phyloP scores from a whole-genome alignment of 2,888 invertebrate species.

The Drosophila austrosaltans region DNA sequence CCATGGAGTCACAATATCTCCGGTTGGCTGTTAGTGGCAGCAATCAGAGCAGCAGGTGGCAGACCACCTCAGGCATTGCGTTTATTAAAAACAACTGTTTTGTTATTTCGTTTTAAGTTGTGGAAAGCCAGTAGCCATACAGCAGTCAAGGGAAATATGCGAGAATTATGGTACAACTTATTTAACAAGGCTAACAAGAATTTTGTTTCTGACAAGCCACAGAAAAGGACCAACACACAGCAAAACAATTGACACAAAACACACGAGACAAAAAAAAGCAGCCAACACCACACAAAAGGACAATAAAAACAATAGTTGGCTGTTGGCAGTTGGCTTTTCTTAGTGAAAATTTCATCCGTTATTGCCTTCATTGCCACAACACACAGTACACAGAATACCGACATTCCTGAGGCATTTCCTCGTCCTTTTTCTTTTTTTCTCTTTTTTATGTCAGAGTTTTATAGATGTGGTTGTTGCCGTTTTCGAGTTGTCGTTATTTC shows the following conservation, averaged over 20 bases:
- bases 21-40: background rate
- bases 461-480: constrained; percentile 52
- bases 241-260: constrained; percentile 8
- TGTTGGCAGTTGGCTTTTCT: constrained; percentile 59
- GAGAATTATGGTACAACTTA: constrained; percentile 48
- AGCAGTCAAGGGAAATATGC: constrained; percentile 59
- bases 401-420: background rate
- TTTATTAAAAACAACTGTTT: constrained; percentile 77
- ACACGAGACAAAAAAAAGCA: constrained; percentile 29
- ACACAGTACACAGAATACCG: constrained; percentile 38
- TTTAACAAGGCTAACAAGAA: constrained; percentile 8
- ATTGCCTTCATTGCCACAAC: constrained; percentile 73
- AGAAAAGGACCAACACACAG: constrained; percentile 21
- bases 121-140: background rate
- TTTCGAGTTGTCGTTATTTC: constrained; percentile 22
- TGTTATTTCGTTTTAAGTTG: constrained; percentile 23
- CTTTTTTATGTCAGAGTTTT: constrained; percentile 27
- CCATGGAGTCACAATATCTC: background rate
- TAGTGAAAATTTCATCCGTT: constrained; percentile 70
- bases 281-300: constrained; percentile 37
- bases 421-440: constrained; percentile 26
- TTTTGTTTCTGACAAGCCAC: constrained; percentile 30
- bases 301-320: constrained; percentile 72
- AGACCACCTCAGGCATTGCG: constrained; percentile 9
- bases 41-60: constrained; percentile 8